Conservation (phyloP, 2,113 vertebrate species). For the Gymnarchus niloticus region DNA sequence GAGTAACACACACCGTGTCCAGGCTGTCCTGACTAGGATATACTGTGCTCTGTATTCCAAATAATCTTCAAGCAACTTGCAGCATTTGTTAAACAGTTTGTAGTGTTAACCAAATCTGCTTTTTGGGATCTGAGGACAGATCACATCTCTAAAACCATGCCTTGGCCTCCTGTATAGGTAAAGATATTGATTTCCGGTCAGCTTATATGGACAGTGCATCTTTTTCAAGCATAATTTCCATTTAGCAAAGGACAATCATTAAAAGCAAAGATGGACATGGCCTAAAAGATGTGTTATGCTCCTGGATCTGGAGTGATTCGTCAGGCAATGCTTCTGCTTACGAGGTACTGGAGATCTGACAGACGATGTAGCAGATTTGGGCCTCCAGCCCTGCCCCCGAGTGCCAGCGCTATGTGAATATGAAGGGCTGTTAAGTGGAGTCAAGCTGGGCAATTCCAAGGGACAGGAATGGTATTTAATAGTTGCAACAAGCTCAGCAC, state of each 20-base stretch:
- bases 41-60: no score
- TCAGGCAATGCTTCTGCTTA: neutral
- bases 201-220: neutral
- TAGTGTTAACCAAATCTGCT: neutral
- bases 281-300: neutral
- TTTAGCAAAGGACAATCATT: neutral
- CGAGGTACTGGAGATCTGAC: neutral
- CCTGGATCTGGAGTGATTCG: neutral
- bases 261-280: neutral
- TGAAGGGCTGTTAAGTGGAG: neutral
- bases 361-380: neutral
- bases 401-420: no score
- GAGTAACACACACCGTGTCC: neutral
- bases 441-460: neutral
- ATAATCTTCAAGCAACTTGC: no score
- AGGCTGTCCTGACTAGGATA: neutral
- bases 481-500: neutral
- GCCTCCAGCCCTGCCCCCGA: no score
- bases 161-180: neutral
- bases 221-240: neutral
- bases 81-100: neutral
- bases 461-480: neutral
- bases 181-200: no score
- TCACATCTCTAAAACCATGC: neutral
- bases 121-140: no score